Base-by-base conservation (phyloP, 2,888 invertebrate genomes). In the Eupeodes luniger region DNA sequence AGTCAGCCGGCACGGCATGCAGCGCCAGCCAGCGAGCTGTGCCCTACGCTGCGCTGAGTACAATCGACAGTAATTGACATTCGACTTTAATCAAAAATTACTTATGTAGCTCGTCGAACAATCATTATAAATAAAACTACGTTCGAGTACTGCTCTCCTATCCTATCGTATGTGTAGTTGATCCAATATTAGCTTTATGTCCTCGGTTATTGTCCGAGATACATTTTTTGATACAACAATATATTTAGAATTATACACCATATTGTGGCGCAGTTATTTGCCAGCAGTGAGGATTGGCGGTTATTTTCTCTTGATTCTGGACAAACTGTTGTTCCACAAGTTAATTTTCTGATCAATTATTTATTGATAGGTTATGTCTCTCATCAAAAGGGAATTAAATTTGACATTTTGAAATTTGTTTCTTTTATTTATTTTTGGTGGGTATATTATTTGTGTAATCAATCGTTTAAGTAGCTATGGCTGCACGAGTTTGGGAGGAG, bases 1-100 rank as follows among this genome's bases (percentile, higher is more conserved):
- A 27, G 27, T 27, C 3, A 27, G 40, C 4, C 4, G 40, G 40
- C 40, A 27, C 2, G 27, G 27, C 40, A 40, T 1, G 40, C 40
- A 40, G 40, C 5, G 53, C 53, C 14, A 19, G 51, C 51, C 55
- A 27, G 27, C 27, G 2, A 27, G 27, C 27, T 27, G 19, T 19
- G 19, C 19, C 19, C 19, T 14, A 16, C 27, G 11, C 19, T 2
- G n/a, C 36, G 36, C 49, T 14, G 47, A 9, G n/a, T 40, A 55
- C 69, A 78, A 72, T 59, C 77, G 72, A 78, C 85, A 69, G 75
- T 86, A 86, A 86, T 86, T 86, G 85, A 78, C 82, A 79, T 81
- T 82, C 61, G 82, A 67, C 75, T 74, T 82, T 74, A 69, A 69
- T 86, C 82, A 78, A 82, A 82, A 86, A 75, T 82, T 82, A 86